A percentile compares a stretch with the other conserved stretches of the same genome.
These are phyloP conservation scores for Scelioninae gen. 2 DNA, from an alignment of 2,888 invertebrate species.

Conservation along the genomic window DNA sequence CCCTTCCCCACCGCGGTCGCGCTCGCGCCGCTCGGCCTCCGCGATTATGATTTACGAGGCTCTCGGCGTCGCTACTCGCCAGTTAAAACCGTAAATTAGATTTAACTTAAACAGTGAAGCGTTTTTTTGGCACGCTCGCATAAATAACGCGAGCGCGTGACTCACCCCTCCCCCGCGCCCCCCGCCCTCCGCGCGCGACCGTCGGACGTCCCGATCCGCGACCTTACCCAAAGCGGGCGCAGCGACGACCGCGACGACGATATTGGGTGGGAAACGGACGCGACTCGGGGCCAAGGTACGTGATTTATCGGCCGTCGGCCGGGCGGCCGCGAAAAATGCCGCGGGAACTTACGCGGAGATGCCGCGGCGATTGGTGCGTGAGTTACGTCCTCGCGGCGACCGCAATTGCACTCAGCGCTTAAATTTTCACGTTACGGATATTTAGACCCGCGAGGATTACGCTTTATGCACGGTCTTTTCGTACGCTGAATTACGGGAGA, in stretches of 20 bases:
- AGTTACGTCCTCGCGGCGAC: slow-evolving; percentile 60
- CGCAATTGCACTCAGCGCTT: slow-evolving; percentile 61
- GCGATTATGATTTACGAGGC: slow-evolving; percentile 72
- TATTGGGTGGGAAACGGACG: slow-evolving; percentile 61
- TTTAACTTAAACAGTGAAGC: slow-evolving; percentile 72
- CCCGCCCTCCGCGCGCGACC: too few species aligned
- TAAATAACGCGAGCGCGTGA: slow-evolving; percentile 66
- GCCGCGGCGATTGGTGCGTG: slow-evolving; percentile 57
- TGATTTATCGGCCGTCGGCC: slow-evolving; percentile 59
- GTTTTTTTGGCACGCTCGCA: slow-evolving; percentile 70
- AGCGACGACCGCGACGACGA: slow-evolving; percentile 58
- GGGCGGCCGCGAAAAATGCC: slow-evolving; percentile 32
- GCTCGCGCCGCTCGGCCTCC: slow-evolving; percentile 47
- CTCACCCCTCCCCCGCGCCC: too few species aligned
- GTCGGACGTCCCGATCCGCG: slow-evolving; percentile 53
- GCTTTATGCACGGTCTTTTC: slow-evolving; percentile 57
- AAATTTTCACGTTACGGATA: slow-evolving; percentile 61
- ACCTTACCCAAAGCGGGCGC: slow-evolving; percentile 54
- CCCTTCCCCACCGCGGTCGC: too few species aligned
- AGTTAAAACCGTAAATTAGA: slow-evolving; percentile 72
- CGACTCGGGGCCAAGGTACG: slow-evolving; percentile 56
- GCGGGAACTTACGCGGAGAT: slow-evolving; percentile 51
- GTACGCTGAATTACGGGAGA: slow-evolving; percentile 56
- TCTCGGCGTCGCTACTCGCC: slow-evolving; percentile 60
- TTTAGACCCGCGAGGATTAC: slow-evolving; percentile 56